Conservation (phyloP, 2,797 vertebrate genomes). For the Spinibarbus caldwelli region DNA sequence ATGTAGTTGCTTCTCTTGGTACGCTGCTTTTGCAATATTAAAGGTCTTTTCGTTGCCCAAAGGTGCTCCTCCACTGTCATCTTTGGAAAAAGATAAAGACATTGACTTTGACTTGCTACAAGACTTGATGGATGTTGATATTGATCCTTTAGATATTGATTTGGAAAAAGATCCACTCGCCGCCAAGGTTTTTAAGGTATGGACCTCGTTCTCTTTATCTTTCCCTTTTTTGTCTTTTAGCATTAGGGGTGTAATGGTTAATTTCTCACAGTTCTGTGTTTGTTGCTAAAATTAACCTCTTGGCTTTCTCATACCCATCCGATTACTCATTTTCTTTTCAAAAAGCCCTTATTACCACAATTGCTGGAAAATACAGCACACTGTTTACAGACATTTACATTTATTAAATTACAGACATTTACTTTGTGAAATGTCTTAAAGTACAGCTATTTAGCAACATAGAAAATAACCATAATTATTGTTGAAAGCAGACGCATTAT, state of each 20-base stretch:
- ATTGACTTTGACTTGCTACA: conserved; percentile 99
- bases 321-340: background rate
- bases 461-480: background rate
- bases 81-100: conserved; percentile 99
- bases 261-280: background rate
- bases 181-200: conserved; percentile 99
- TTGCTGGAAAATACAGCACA: background rate
- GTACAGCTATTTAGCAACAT: background rate
- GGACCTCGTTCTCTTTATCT: conserved; percentile 50
- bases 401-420: no score
- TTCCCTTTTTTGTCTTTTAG: background rate
- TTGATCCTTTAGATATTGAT: conserved; percentile 99
- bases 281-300: background rate
- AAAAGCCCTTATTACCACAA: background rate
- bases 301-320: background rate
- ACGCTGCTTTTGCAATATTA: conserved; percentile 75
- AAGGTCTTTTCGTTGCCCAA: conserved; percentile 83
- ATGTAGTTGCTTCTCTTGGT: conserved; percentile 66
- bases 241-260: background rate
- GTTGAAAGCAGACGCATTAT: background rate
- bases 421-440: background rate
- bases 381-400: background rate
- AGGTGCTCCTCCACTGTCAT: conserved; percentile 95
- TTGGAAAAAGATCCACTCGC: conserved; percentile 99
- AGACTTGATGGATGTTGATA: conserved; percentile 99